A percentile compares a stretch with the other conserved stretches of the same genome.
Conservation (phyloP, 2,113 vertebrate genomes). For the Prochilodus magdalenae region DNA sequence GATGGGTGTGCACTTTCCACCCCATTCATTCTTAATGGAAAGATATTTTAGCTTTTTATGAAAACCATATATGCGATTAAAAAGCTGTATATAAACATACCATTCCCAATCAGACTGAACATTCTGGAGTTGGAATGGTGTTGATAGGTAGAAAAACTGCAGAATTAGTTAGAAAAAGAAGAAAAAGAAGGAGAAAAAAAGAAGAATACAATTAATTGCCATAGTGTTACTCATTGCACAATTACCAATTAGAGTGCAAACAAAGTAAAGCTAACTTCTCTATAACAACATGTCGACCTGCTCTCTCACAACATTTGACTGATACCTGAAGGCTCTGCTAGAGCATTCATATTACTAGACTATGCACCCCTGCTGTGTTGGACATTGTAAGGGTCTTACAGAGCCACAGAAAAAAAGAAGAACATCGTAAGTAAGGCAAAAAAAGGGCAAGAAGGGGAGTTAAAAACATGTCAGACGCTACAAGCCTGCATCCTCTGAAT, state of each 20-base stretch:
- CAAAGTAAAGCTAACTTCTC: neutral
- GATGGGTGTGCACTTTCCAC: too few species aligned
- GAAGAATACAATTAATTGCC: too few species aligned
- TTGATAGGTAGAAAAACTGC: too few species aligned
- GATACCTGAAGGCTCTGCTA: neutral
- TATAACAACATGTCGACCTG: neutral
- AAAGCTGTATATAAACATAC: too few species aligned
- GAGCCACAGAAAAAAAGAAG: neutral
- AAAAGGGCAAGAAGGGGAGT: neutral
- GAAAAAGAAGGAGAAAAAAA: too few species aligned
- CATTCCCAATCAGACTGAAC: too few species aligned
- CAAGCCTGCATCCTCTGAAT: conserved; percentile 42
- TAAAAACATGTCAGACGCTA: conserved; percentile 19
- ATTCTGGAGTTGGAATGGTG: too few species aligned
- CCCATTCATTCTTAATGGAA: too few species aligned
- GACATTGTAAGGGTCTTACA: neutral
- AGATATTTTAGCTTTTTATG: too few species aligned
- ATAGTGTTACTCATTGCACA: too few species aligned
- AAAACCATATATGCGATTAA: too few species aligned
- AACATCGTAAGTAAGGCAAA: conserved; percentile 7
- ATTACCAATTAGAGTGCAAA: neutral
- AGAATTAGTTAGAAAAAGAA: too few species aligned
- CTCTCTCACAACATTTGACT: neutral
- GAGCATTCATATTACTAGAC: neutral
- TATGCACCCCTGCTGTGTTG: neutral